Conservation (phyloP, 2,797 vertebrate genomes). For the Zalophus californianus region DNA sequence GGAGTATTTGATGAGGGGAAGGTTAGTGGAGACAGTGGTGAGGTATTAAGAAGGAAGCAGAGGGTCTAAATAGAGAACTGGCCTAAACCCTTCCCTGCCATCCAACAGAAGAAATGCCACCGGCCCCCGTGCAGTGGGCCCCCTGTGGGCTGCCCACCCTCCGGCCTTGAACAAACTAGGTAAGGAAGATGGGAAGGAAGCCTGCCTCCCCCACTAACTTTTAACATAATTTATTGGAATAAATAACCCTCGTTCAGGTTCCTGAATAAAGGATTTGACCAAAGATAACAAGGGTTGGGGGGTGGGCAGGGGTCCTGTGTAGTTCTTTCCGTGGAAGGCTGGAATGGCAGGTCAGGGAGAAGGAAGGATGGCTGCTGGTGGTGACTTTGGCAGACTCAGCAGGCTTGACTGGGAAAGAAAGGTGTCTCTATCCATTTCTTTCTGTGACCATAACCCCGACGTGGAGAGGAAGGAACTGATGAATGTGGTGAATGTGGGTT, state of each 20-base stretch:
- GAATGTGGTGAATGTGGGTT: conserved; percentile 37
- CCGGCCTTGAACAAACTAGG: background rate
- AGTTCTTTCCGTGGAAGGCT: background rate
- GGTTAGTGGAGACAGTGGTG: background rate
- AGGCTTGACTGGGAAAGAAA: background rate
- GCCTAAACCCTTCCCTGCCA: background rate
- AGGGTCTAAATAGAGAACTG: background rate
- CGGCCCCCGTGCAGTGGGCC: background rate
- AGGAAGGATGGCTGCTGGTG: conserved; percentile 32
- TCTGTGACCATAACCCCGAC: conserved; percentile 50
- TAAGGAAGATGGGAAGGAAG: background rate
- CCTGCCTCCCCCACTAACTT: background rate
- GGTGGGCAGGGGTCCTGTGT: background rate
- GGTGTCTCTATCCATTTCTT: conserved; percentile 33
- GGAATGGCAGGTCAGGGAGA: background rate
- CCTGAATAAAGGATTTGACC: background rate
- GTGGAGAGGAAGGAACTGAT: conserved; percentile 70
- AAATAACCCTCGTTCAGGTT: background rate
- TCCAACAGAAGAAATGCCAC: background rate
- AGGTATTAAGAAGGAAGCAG: background rate
- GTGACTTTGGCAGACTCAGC: conserved; percentile 30
- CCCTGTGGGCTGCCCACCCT: background rate
- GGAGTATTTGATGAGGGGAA: background rate
- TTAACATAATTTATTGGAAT: conserved; percentile 33
- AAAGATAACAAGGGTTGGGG: background rate